Evolutionary conservation across 2,113 vertebrate genomes (phyloP), one percentile per base, ranked within the genome.

Genomic region (Gulo gulo): DNA sequence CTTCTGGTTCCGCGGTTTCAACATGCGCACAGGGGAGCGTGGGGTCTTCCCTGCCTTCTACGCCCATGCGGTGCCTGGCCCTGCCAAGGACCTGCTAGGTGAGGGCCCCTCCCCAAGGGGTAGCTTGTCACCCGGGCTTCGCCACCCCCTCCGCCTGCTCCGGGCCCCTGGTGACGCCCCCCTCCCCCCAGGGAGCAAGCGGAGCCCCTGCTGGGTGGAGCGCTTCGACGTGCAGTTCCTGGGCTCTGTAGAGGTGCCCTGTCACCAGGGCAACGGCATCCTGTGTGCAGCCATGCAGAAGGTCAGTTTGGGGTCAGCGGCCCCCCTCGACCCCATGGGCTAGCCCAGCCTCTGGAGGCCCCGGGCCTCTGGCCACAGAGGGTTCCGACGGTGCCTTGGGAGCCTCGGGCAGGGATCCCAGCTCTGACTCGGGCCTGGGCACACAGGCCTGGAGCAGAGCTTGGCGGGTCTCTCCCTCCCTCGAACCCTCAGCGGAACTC

Each of bases 231-330:
- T 99, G 89, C 99, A 99, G 98, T 99, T 99, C 98, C 98, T 99
- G 98, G 99, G 99, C 91, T 99, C 99, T 0, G 99, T 99, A 98
- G 99, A 99, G 98, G 99, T 99, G 14, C 99, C 99, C 3, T 99
- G 99, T 98, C 99, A 99, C 98, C 99, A 99, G 98, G 99, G 99
- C 93, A 99, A 99, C 0, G 99, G 99, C 45, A 99, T 99, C 98
- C 98, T 99, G 42, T 99, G 99, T 5, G 99, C 99, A 0, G 99
- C 99, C 97, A 99, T 99, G 99, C 99, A 99, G 98, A 99, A 99
- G 99, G 99, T 99, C 98, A 96, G 98, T 95, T 21, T 12, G 89
- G 52, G 45, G 21, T 31, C 29, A 1, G 13, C 4, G 4, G 34
- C 10, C 13, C 15, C 1, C 14, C 18, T 11, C n/a, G 10, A 31